Evolutionary conservation across 2,113 vertebrate species (phyloP), one percentile per base, ranked within the genome.

Genomic region (Eonycteris spelaea): DNA sequence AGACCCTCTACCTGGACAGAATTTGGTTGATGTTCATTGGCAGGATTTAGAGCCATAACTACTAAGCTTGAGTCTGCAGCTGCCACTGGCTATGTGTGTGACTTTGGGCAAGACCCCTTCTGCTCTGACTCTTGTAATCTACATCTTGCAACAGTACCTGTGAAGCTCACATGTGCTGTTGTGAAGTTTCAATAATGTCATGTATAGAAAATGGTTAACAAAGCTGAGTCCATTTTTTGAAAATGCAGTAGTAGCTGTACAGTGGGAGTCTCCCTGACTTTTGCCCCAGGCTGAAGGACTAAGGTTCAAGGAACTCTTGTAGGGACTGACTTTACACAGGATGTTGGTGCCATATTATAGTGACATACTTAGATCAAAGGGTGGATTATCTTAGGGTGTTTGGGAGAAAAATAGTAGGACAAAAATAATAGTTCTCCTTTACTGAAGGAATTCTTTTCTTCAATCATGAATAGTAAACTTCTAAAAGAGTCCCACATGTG

Each of bases 91-190:
- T 53, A 13, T 33, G 5, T 12, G 8, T 6, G 15, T 15, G 75
- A 26, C 11, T n/a, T 63, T 53, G n/a, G 14, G 65, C 21, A n/a
- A 12, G 15, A 30, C 16, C 22, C 10, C 5, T n/a, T 16, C 48
- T 61, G 0, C 45, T 21, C 59, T 26, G 87, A 53, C 33, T 28
- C 51, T 61, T 38, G 92, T 33, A 10, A 55, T 53, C 83, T 4
- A 18, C 11, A 3, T 59, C 71, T 61, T 55, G 14, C 71, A 35
- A 74, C 24, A 15, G 33, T 15, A 1, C 19, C 9, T 30, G n/a
- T 18, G 26, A 16, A 16, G 22, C 6, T 7, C 11, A 12, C 9
- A 6, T 0, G 8, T 7, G 16, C 33, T 15, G 1, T 11, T 28
- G 35, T 43, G 61, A 53, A 57, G 48, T 1, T 5, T 55, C 22